Evolutionary conservation across 1,140 invertebrate genomes (phyloP).

Genomic region (Diprion similis): DNA sequence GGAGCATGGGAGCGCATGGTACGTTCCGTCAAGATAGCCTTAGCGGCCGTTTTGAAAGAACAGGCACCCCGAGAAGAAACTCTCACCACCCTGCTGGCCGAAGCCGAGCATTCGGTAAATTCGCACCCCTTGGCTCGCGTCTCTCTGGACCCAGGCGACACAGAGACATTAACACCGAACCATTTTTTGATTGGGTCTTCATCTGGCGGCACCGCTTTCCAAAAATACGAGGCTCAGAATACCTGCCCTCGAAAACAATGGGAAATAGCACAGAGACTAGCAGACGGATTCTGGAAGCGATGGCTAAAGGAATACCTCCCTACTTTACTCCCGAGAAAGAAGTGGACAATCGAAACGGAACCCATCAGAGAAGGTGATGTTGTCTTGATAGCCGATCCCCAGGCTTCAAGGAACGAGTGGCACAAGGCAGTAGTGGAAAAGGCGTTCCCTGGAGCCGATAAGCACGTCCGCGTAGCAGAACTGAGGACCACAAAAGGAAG

Average conservation of each 20-base stretch:
- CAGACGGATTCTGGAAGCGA: conserved; percentile 9
- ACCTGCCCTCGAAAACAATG: conserved; percentile 22
- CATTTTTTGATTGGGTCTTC: conserved; percentile 37
- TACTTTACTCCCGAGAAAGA: conserved; percentile 14
- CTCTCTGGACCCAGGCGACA: conserved; percentile 29
- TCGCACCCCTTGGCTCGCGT: conserved; percentile 32
- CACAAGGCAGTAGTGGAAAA: conserved; percentile 20
- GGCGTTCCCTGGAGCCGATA: conserved; percentile 27
- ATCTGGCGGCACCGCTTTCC: conserved; percentile 20
- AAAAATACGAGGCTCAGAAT: conserved; percentile 32
- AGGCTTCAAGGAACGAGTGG: conserved; percentile 32
- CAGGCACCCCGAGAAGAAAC: conserved; percentile 9
- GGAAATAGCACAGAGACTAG: conserved; percentile 7
- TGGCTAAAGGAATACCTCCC: conserved; percentile 25
- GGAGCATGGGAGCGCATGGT: conserved; percentile 19
- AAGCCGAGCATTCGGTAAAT: conserved; percentile 20
- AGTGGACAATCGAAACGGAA: conserved; percentile 33
- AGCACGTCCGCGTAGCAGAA: conserved; percentile 27
- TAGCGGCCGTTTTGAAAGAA: conserved; percentile 3
- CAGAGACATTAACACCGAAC: conserved; percentile 42
- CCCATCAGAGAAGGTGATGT: conserved; percentile 36
- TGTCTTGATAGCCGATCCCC: conserved; percentile 37
- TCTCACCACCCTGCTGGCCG: conserved; percentile 14
- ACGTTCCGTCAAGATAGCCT: conserved; percentile 9
- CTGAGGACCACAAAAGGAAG: conserved; percentile 29